Evolutionary conservation across 1,140 invertebrate species (phyloP), one percentile per base, ranked within the genome.

Genomic region (Lucilia cuprina): DNA sequence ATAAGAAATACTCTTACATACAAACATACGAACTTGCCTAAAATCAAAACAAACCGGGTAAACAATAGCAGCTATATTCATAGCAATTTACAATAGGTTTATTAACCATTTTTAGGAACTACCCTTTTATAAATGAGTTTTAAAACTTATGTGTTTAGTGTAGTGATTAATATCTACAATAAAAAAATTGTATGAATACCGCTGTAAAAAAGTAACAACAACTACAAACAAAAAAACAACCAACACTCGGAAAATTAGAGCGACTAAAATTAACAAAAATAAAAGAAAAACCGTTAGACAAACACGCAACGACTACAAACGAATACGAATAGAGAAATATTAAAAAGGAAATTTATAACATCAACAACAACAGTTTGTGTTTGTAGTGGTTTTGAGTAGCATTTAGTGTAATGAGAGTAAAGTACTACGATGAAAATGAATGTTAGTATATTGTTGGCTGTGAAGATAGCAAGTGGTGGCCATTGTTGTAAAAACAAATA

Each of bases 361-460:
- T 4, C 14, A n/a, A 60, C 50, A n/a, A 60, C 55, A 60, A 60
- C 14, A n/a, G n/a, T 5, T 5, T 60, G 13, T 60, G 14, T n/a
- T 17, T 60, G 55, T 60, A 5, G 14, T 17, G 5, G 50, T 60
- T 17, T 60, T 17, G 55, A 60, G 14, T 17, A 60, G 14, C 0
- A 0, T n/a, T 60, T 30, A 30, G 55, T 14, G 17, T n/a, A 60
- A 60, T 60, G 55, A 60, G 25, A 30, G 25, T 30, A 30, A 30
- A 30, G 25, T 30, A 30, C 25, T 30, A 60, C 50, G 14, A 60
- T 41, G 25, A 41, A 41, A 35, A 2, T 17, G 35, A 8, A 77
- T 77, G 50, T 55, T 55, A 77, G 74, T 77, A 77, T 34, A 41
- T 77, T 35, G 35, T 77, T 35, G 74, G 34, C 74, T 34, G 74